These are phyloP conservation scores for Cecropterus lyciades DNA, from an alignment of 1,140 invertebrate species.

Conservation along the genomic window DNA sequence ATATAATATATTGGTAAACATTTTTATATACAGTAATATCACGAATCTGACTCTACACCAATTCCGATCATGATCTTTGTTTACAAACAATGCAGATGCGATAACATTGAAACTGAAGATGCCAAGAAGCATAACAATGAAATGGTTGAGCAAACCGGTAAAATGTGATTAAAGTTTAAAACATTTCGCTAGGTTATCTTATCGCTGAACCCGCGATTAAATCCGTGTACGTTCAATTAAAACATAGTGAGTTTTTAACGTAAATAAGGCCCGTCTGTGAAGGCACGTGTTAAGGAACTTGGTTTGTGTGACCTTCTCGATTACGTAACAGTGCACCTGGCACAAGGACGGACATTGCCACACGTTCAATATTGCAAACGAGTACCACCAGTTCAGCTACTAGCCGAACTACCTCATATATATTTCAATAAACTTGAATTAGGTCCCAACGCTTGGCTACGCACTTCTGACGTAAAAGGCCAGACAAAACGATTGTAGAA, in stretches of 20 bases:
- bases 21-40: neutral
- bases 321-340: conserved; percentile 42
- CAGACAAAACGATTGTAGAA: neutral
- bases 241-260: conserved; percentile 7
- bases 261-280: conserved; percentile 20
- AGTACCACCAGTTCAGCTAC: conserved; percentile 20
- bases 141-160: conserved; percentile 7
- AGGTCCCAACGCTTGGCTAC: conserved; percentile 1
- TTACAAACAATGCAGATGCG: conserved; percentile 21
- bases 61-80: neutral
- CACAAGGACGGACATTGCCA: conserved; percentile 56
- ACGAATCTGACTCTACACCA: neutral
- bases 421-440: conserved; percentile 18
- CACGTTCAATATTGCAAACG: conserved; percentile 32
- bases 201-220: conserved; percentile 11
- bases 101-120: conserved; percentile 3
- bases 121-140: conserved; percentile 12
- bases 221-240: conserved; percentile 16
- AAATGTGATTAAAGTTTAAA: conserved; percentile 8
- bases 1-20: neutral
- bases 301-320: conserved; percentile 42
- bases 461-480: conserved; percentile 17
- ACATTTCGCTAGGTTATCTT: conserved; percentile 29
- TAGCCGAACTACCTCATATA: conserved; percentile 11
- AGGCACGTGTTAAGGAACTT: conserved; percentile 35